Evolutionary conservation across 1,140 invertebrate genomes (phyloP), one percentile per base, ranked within the genome.

Genomic region (Leptoteleia sp.): DNA sequence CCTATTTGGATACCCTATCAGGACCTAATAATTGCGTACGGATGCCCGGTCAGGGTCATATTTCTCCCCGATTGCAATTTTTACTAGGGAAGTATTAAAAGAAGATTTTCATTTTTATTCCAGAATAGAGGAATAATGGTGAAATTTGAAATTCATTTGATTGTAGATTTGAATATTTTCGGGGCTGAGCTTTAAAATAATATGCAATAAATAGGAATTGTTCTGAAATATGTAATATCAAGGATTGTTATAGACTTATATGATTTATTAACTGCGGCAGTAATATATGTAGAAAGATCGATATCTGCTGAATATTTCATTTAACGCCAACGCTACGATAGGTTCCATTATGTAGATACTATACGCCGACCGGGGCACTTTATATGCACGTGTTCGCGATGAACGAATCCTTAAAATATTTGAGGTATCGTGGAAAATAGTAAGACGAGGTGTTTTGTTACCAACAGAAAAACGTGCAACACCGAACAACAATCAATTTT

Each of bases 231-330:
- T 64, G 13, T 55, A 48, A 47, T 54, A 55, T 40, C 57, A 31
- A 12, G 38, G 11, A 57, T 73, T 73, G 52, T 67, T 67, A 43
- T 38, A 76, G 33, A 42, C 33, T 55, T 68, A 47, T 50, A 62
- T 76, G 73, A 76, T 76, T 76, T 76, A 70, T 70, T 76, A 76
- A 62, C 64, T 62, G 48, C 73, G 29, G 57, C n/a, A 65, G 52
- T 64, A 65, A 64, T 64, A 68, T 68, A 38, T 68, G 42, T 52
- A 70, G 65, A 37, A 25, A 77, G 65, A 77, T 77, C 73, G 47
- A 77, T 70, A 77, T 70, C 73, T 76, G 1, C 35, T 76, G 64
- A 76, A 70, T 76, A 76, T 76, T 76, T 76, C 57, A 76, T 76
- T 70, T 70, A 70, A 65, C 43, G 65, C 73, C 29, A 70, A 48